phyloP scores from a whole-genome alignment of 2,888 invertebrate species.

The Cyrtodaria siliqua region DNA sequence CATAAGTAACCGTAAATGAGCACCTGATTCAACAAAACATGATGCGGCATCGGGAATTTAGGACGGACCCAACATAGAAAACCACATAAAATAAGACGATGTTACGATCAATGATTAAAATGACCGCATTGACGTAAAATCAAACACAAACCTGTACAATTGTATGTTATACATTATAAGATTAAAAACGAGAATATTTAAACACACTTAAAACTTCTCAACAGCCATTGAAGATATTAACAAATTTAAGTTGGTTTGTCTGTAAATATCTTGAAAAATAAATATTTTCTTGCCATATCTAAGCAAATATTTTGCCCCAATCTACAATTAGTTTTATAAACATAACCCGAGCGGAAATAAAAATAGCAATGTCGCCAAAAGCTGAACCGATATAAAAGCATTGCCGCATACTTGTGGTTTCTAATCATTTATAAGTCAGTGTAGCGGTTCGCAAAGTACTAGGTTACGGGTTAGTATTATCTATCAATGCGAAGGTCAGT shows the following conservation, averaged over 20 bases:
- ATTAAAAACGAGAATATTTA: conserved; percentile 34
- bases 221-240: conserved; percentile 15
- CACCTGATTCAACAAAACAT: conserved; percentile 1
- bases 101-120: background rate
- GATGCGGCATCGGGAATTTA: background rate
- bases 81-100: conserved; percentile 27
- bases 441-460: background rate
- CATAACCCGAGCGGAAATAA: conserved; percentile 21
- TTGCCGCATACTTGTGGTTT: conserved; percentile 1
- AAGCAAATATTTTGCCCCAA: conserved; percentile 36
- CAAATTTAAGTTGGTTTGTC: conserved; percentile 28
- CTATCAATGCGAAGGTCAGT: too few relatives aligned
- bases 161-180: conserved; percentile 22
- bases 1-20: background rate
- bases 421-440: background rate
- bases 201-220: conserved; percentile 31
- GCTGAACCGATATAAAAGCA: background rate
- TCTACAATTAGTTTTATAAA: conserved; percentile 25
- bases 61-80: conserved; percentile 1
- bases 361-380: conserved; percentile 38
- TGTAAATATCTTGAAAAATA: conserved; percentile 10
- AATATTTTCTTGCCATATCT: conserved; percentile 48
- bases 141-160: conserved; percentile 14
- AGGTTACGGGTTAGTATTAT: too few relatives aligned
- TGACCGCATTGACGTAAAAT: conserved; percentile 48